Conservation (phyloP, 2,113 vertebrate species). For the Hydropotes inermis region DNA sequence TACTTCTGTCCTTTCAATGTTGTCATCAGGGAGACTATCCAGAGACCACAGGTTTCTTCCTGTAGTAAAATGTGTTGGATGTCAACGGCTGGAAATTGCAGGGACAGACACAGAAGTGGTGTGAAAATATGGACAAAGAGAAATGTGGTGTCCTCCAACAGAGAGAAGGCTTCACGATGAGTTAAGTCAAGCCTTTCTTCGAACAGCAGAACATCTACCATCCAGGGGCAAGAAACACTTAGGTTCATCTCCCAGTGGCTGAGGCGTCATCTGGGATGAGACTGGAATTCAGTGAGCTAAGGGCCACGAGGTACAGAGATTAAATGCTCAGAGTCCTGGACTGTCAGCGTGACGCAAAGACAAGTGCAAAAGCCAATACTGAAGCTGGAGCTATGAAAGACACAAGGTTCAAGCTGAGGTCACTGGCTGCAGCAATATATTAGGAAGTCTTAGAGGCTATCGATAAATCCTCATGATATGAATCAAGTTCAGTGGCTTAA, state of each 20-base stretch:
- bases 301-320: background rate
- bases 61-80: background rate
- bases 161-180: background rate
- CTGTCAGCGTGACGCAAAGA: background rate
- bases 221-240: background rate
- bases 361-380: background rate
- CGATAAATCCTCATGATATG: background rate
- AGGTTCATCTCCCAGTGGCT: background rate
- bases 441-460: background rate
- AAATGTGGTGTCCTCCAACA: background rate
- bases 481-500: background rate
- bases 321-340: background rate
- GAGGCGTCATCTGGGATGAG: background rate
- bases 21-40: background rate
- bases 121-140: background rate
- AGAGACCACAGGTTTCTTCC: background rate
- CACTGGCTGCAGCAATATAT: background rate
- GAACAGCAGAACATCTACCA: background rate
- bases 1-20: background rate
- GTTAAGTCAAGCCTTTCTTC: background rate
- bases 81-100: background rate
- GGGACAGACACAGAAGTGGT: background rate
- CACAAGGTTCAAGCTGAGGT: background rate
- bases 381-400: background rate
- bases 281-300: background rate